Percentiles rank a stretch among this genome's conserved stretches.
phyloP scores from a whole-genome alignment of 64 coral and sea anemone species.

The Astreopora myriophthalma region DNA sequence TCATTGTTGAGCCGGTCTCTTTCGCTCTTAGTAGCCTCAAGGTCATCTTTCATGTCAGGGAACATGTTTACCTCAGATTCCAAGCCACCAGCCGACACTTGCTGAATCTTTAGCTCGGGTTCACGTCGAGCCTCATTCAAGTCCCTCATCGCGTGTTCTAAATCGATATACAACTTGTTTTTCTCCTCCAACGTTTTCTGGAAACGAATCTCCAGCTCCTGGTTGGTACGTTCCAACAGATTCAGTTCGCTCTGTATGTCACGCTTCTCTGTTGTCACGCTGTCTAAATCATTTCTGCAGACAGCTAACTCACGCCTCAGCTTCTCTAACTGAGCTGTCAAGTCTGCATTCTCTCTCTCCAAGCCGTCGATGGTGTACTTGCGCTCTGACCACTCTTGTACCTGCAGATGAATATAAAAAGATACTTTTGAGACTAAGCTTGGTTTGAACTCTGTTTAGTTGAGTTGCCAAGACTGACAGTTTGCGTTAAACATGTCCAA shows the following conservation, averaged over 20 bases:
- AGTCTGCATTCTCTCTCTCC: constrained; percentile 64
- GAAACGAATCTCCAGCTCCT: constrained; percentile 68
- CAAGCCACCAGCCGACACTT: constrained; percentile 62
- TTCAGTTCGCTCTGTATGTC: constrained; percentile 57
- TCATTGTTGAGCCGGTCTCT: constrained; percentile 78
- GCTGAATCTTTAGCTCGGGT: constrained; percentile 48
- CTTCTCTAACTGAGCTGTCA: constrained; percentile 59
- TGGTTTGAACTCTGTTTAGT: no score
- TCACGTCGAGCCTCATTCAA: constrained; percentile 54
- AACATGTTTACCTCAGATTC: constrained; percentile 76
- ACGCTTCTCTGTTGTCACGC: constrained; percentile 72
- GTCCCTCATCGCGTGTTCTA: constrained; percentile 59
- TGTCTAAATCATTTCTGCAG: constrained; percentile 74
- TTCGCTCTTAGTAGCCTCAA: constrained; percentile 73
- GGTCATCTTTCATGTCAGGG: constrained; percentile 58
- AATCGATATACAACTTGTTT: constrained; percentile 64
- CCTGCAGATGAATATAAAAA: neutral
- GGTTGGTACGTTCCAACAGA: constrained; percentile 25
- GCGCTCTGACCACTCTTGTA: constrained; percentile 76
- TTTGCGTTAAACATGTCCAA: no score
- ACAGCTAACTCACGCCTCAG: constrained; percentile 70
- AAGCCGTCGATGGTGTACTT: constrained; percentile 89
- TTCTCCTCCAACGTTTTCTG: constrained; percentile 64
- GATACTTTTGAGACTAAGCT: neutral
- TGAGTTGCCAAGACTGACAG: no score